Percentiles rank a stretch among this genome's conserved stretches.
Conservation (phyloP, 2,113 vertebrate species). For the Ahaetulla prasina region DNA sequence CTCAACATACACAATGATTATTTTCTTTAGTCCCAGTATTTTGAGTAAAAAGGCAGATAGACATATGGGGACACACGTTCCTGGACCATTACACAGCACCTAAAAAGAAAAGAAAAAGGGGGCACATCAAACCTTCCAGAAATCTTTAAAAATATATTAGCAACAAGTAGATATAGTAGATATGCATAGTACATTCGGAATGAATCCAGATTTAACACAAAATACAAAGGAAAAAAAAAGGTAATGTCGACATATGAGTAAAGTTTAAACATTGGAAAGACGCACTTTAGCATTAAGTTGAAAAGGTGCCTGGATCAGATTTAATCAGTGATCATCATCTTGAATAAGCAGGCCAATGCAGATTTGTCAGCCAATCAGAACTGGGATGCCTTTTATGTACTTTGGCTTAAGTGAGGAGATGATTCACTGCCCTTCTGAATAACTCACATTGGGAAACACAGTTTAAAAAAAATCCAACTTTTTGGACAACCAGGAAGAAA, state of each 20-base stretch:
- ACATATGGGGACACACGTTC: constrained; percentile 91
- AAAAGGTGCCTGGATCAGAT: neutral
- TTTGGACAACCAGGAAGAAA: neutral
- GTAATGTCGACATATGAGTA: neutral
- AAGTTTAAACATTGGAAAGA: neutral
- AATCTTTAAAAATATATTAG: neutral
- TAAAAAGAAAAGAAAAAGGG: constrained; percentile 54
- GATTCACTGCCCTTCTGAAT: neutral
- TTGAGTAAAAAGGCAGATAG: constrained; percentile 81
- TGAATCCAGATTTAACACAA: neutral
- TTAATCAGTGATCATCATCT: neutral
- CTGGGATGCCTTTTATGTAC: neutral
- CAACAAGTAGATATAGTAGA: neutral
- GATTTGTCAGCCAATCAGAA: neutral
- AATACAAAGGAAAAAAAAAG: neutral
- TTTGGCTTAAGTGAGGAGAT: neutral
- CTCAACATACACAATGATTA: constrained; percentile 87
- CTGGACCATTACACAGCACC: constrained; percentile 95
- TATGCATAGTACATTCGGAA: neutral
- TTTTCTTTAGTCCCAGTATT: constrained; percentile 83
- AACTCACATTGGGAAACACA: neutral
- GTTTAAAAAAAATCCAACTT: neutral
- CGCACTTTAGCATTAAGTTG: neutral
- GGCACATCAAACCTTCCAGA: neutral
- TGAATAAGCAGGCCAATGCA: neutral